Base-by-base conservation (phyloP, 2,113 vertebrate genomes). In the Spea multiplicata region DNA sequence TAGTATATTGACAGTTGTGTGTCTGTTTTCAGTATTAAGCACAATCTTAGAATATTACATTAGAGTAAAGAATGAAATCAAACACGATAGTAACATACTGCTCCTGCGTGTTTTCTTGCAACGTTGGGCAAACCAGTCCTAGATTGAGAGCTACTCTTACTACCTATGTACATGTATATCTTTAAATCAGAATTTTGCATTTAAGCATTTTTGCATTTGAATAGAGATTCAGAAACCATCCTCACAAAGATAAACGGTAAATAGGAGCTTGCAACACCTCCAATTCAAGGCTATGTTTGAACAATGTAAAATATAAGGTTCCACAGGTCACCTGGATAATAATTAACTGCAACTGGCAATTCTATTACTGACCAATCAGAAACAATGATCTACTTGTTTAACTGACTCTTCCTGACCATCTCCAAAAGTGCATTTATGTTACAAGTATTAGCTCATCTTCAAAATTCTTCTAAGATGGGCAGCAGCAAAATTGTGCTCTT, bases 181-280 rank as follows among this genome's bases (percentile, higher is more conserved):
- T 30, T 30, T 30, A 12, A 6, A 4, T 50, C 12, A 57, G 46
- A 13, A 9, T 68, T 78, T 82, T 78, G 71, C 81, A 68, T 72
- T 61, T 44, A 82, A 66, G 45, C 48, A 3, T 0, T 0, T 44
- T 0, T 64, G 71, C 57, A 69, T 3, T 65, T 73, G 78, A 5
- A 64, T 0, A 6, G 1, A 2, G 72, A 57, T 47, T 3, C 7
- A 61, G 75, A 14, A 81, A 81, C 85, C 80, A 72, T 61, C 81
- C 74, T 57, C 84, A 14, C 46, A 62, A n/a, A 49, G 73, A 62
- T 61, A 74, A 74, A 70, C 13, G 61, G 48, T 68, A 78, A 75
- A 83, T 73, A 84, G 71, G 69, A 49, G 88, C 83, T 89, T 87
- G 86, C 85, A 87, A 92, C 75, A 80, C 78, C 61, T 73, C 71